These are phyloP conservation scores for Fulmarus glacialis DNA, from an alignment of 2,113 vertebrate genomes.

Conservation along the genomic window DNA sequence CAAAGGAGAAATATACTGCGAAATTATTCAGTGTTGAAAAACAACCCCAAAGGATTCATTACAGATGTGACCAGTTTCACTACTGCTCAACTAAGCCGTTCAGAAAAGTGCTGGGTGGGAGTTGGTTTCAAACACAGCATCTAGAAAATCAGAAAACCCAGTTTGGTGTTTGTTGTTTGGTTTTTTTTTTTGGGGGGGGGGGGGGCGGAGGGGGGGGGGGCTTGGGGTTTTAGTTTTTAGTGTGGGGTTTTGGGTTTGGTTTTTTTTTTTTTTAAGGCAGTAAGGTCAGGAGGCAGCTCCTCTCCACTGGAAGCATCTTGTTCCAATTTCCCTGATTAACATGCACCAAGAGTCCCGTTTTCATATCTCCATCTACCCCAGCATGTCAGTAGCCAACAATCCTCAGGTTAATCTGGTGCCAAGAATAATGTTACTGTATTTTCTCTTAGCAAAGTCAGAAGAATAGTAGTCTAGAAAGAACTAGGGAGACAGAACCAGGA, in stretches of 20 bases:
- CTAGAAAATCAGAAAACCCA: neutral
- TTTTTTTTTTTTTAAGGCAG: neutral
- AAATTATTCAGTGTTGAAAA: neutral
- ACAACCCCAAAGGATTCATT: neutral
- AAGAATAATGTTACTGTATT: neutral
- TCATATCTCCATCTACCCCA: neutral
- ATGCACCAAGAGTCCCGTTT: neutral
- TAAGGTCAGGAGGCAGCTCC: neutral
- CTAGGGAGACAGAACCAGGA: neutral
- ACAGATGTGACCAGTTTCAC: neutral
- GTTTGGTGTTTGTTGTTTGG: accelerated
- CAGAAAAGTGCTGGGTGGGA: neutral
- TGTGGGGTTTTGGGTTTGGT: neutral
- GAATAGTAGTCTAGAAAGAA: neutral
- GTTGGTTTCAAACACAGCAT: neutral
- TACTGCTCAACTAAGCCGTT: neutral
- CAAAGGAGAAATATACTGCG: neutral
- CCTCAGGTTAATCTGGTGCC: neutral
- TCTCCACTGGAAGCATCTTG: neutral
- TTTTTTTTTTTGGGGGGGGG: neutral
- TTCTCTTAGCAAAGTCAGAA: neutral
- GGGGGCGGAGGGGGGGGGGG: neutral
- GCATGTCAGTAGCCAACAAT: neutral
- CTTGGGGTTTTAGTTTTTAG: neutral
- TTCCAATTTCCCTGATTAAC: neutral